Base-by-base conservation (phyloP, 2,888 invertebrate genomes). In the Rhagium mordax region DNA sequence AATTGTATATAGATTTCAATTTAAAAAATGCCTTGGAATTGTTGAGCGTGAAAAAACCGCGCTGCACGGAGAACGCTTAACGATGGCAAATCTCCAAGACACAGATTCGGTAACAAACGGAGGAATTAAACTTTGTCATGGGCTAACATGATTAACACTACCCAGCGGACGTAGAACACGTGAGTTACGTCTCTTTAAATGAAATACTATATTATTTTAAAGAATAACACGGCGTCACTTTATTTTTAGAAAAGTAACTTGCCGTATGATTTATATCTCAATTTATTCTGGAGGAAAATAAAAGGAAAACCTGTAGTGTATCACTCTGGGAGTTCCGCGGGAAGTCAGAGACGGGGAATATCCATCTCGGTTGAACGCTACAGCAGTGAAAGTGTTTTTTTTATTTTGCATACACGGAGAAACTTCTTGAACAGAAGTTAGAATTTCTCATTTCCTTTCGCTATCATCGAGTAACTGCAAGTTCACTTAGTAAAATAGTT, bases 221-320 rank as follows among this genome's bases (percentile, higher is more conserved):
- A 64, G 62, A 64, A 64, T 49, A 64, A 49, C 49, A 16, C 74
- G 70, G 73, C 71, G 61, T 74, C 78, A 73, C 71, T 73, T 76
- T 75, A 74, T 78, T 79, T 79, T 77, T 77, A 72, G 74, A 74
- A 77, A 72, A 74, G 78, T 78, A 72, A 78, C 78, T 78, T 74
- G 72, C 75, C 53, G 67, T 74, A 79, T 80, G 80, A 79, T 80
- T 81, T 81, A 80, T 79, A 70, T 74, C 71, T 75, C 79, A 81
- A 81, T 79, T 80, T 79, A 68, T 61, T 57, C 59, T 57, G 13
- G 20, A 51, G 53, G 51, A 29, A 51, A 33, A 59, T 27, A 59
- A 61, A 65, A 65, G 53, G 51, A 65, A 53, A 18, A 48, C 62
- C 59, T 49, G 29, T 20, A 27, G 16, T 47, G 49, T 64, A 64